A percentile compares a stretch with the other conserved stretches of the same genome.
These are phyloP conservation scores for Oncorhynchus gorbuscha DNA, from an alignment of 2,113 vertebrate species.

Conservation along the genomic window DNA sequence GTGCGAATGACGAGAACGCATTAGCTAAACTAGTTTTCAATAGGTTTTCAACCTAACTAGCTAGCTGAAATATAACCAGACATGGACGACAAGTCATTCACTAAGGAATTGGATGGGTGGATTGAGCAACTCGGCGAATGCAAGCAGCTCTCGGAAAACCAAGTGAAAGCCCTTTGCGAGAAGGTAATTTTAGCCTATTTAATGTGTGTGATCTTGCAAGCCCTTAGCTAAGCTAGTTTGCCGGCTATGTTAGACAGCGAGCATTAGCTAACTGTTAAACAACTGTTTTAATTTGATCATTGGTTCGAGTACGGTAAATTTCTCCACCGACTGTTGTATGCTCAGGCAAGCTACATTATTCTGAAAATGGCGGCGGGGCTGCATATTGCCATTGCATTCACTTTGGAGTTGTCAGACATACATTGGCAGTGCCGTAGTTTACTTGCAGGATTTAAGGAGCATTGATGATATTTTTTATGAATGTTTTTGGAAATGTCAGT, in stretches of 20 bases:
- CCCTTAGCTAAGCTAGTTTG: not conserved
- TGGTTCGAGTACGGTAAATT: no score
- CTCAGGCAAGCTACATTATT: no score
- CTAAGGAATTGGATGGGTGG: constrained; percentile 95
- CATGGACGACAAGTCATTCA: constrained; percentile 95
- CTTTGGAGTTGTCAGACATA: no score
- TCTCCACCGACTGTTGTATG: not conserved
- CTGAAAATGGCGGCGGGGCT: no score
- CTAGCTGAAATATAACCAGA: constrained; percentile 38
- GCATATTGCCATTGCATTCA: no score
- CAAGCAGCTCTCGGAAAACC: constrained; percentile 91
- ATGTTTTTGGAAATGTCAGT: no score
- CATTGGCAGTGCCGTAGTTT: no score
- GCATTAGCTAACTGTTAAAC: no score
- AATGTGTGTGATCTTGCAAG: not conserved
- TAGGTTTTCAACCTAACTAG: constrained; percentile 16
- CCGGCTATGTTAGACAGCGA: not conserved
- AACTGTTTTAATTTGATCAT: no score
- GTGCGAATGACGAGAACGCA: constrained; percentile 35
- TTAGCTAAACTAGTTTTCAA: constrained; percentile 24
- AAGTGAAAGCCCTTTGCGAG: constrained; percentile 93
- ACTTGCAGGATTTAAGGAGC: no score
- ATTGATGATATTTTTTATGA: no score
- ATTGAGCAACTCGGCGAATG: constrained; percentile 95
- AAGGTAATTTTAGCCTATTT: constrained; percentile 76